A percentile compares a stretch with the other conserved stretches of the same genome.
These are phyloP conservation scores for Lagria hirta DNA, from an alignment of 2,888 invertebrate genomes.

Conservation along the genomic window DNA sequence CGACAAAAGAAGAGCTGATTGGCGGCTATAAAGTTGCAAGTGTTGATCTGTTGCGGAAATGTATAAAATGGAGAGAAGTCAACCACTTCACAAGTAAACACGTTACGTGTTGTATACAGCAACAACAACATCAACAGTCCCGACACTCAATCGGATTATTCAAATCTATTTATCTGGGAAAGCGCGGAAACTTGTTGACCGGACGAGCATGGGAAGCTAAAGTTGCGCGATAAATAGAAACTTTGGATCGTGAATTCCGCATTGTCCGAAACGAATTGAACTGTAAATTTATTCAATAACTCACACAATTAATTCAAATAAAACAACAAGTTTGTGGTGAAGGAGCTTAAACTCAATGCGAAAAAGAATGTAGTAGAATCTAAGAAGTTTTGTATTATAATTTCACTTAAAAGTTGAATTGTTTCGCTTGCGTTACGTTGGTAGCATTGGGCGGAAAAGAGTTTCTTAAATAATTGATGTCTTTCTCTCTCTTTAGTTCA, in stretches of 20 bases:
- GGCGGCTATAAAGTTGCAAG: too few relatives aligned
- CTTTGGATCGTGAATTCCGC: slow-evolving; percentile 18
- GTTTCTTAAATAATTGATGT: too few relatives aligned
- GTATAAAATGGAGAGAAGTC: slow-evolving; percentile 11
- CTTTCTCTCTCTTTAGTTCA: too few relatives aligned
- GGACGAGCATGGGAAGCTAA: slow-evolving; percentile 27
- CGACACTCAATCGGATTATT: slow-evolving; percentile 32
- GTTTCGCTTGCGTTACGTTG: too few relatives aligned
- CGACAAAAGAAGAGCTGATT: too few relatives aligned
- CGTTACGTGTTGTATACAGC: slow-evolving; percentile 28
- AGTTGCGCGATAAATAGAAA: slow-evolving; percentile 25
- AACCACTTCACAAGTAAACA: slow-evolving; percentile 23
- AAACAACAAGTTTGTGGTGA: background rate
- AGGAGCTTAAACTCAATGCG: too few relatives aligned
- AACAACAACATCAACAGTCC: slow-evolving; percentile 25
- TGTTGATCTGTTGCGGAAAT: too few relatives aligned
- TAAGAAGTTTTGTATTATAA: too few relatives aligned
- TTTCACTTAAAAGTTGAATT: too few relatives aligned
- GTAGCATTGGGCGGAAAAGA: too few relatives aligned
- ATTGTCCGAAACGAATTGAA: slow-evolving; percentile 18
- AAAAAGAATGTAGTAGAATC: too few relatives aligned
- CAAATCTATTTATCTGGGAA: slow-evolving; percentile 32
- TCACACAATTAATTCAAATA: slow-evolving; percentile 19
- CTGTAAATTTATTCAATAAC: slow-evolving; percentile 22
- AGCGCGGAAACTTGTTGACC: slow-evolving; percentile 32